Conservation (phyloP, 2,113 vertebrate genomes). For the Vicugna pacos region DNA sequence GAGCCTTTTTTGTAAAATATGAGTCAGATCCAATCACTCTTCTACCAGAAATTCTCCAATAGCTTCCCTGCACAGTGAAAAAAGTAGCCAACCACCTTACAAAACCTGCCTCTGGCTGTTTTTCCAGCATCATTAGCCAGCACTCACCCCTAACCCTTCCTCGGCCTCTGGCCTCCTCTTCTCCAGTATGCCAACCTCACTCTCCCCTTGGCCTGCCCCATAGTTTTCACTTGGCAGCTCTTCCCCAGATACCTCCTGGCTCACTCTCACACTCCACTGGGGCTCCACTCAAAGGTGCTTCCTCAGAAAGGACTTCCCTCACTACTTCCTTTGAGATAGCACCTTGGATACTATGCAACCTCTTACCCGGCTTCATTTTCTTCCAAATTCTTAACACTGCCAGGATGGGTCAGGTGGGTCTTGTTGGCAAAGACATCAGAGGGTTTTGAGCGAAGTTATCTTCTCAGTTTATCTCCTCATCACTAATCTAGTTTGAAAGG, state of each 20-base stretch:
- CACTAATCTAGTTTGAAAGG: not conserved
- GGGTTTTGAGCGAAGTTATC: not conserved
- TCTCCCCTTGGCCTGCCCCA: accelerated
- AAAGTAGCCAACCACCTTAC: not conserved
- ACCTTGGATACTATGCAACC: not conserved
- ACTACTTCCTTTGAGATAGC: not conserved
- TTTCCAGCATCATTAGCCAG: not conserved
- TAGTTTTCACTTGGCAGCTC: not conserved
- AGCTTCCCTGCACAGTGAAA: not conserved
- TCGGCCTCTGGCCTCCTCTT: not conserved
- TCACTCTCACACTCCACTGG: not conserved
- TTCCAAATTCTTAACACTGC: not conserved
- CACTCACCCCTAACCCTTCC: not conserved
- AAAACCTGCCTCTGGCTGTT: not conserved
- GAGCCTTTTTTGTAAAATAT: not conserved
- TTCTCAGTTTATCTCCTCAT: not conserved
- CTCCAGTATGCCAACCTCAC: not conserved
- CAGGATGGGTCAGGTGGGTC: no score
- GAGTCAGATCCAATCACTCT: not conserved
- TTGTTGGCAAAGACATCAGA: not conserved
- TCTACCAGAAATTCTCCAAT: not conserved
- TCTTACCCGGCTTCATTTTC: not conserved
- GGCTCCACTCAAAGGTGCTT: not conserved
- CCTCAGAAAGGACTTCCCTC: not conserved
- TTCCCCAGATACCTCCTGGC: not conserved